Conservation (phyloP, 2,113 vertebrate species). For the Pollimyrus isidori region DNA sequence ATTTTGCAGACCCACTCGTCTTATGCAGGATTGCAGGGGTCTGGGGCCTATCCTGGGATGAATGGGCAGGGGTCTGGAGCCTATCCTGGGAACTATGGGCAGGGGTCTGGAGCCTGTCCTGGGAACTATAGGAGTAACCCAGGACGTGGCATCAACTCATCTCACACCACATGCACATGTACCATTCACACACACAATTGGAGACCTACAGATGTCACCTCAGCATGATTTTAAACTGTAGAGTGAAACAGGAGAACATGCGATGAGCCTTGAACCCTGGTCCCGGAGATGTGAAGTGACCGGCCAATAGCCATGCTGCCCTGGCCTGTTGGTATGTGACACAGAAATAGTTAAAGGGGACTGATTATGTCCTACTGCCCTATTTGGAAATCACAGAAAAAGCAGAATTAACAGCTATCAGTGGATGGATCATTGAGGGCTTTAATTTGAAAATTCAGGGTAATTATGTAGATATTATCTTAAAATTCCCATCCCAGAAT, state of each 20-base stretch:
- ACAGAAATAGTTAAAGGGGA: neutral
- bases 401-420: neutral
- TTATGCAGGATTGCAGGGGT: neutral
- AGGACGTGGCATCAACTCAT: neutral
- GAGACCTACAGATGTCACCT: neutral
- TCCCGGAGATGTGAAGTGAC: neutral
- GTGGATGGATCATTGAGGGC: neutral
- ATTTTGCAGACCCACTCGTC: neutral
- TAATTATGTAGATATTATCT: constrained; percentile 5
- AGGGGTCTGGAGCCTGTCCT: neutral
- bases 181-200: neutral
- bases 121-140: neutral
- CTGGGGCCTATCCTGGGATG: neutral
- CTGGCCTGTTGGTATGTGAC: neutral
- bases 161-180: neutral
- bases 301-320: neutral
- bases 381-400: neutral
- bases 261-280: neutral
- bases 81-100: neutral
- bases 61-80: neutral
- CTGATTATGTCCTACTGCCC: neutral
- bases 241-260: neutral
- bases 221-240: neutral
- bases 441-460: neutral
- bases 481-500: neutral